Conservation (phyloP, 2,113 vertebrate species). For the Dicentrarchus labrax region DNA sequence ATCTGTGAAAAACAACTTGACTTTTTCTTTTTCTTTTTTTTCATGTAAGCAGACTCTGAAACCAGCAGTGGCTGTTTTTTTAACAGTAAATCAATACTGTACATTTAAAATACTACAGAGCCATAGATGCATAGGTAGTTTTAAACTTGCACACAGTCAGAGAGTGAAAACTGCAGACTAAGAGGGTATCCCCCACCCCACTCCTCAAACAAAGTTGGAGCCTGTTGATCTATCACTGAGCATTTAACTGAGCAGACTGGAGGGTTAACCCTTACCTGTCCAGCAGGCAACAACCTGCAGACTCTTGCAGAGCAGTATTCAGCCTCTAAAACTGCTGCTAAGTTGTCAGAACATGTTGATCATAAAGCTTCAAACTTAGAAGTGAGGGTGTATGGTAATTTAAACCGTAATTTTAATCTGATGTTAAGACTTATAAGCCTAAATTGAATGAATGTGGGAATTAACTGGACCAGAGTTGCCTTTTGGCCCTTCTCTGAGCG, state of each 20-base stretch:
- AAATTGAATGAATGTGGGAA: constrained; percentile 40
- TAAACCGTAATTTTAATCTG: constrained; percentile 4
- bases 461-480: constrained; percentile 22
- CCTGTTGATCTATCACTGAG: constrained; percentile 57
- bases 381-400: not conserved
- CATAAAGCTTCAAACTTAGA: not conserved
- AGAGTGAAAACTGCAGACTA: constrained; percentile 61
- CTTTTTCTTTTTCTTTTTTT: constrained; percentile 9
- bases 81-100: not conserved
- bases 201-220: constrained; percentile 63
- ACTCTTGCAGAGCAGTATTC: not conserved
- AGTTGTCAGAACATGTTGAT: constrained; percentile 8
- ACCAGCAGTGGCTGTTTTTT: not conserved
- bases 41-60: constrained; percentile 36
- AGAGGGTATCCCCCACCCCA: constrained; percentile 45
- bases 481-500: constrained; percentile 32
- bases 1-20: constrained; percentile 63
- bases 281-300: constrained; percentile 23
- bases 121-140: not conserved
- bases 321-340: not conserved
- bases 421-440: constrained; percentile 6
- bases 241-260: constrained; percentile 20
- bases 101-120: not conserved
- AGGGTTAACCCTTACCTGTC: constrained; percentile 71
- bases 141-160: constrained; percentile 20